Evolutionary conservation across 2,797 vertebrate species (phyloP), one percentile per base, ranked within the genome.

Genomic region (Platyrinchus mystaceus): DNA sequence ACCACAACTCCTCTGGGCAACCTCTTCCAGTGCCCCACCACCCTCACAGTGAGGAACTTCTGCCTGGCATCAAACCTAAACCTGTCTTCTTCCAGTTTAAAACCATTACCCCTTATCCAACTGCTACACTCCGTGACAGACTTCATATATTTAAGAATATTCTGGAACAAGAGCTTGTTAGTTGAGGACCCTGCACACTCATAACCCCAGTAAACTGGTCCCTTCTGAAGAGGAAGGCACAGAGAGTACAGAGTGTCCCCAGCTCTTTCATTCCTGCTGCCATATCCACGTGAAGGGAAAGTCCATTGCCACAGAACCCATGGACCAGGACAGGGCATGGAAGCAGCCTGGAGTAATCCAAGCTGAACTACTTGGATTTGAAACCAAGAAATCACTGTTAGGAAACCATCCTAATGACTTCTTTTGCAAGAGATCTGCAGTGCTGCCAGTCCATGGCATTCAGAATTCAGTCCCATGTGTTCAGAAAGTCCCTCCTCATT

Each of bases 171-270:
- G 18, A 70, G 7, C 41, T 44, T 55, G 32, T 43, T 47, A 8
- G 8, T 37, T 60, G 30, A 44, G 22, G 15, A 27, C 20, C 21
- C 23, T 41, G 37, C 3, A 3, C 12, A 4, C 1, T 11, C 10
- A 10, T 3, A 49, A 43, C 26, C 52, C 58, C 26, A 43, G 52
- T 56, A 90, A 74, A 30, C 8, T 34, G 78, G 28, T 4, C 12
- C 2, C 15, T 59, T 12, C 4, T 5, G 36, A 67, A 36, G 66
- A 73, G 41, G 0, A 0, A 50, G 26, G n/a, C 36, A 58, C 20
- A 52, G n/a, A n/a, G n/a, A n/a, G n/a, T n/a, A n/a, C n/a, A 53
- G 52, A 53, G 22, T 1, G 0, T 24, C 18, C 49, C 28, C 58
- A 79, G 49, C 26, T 36, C 24, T 46, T 10, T 58, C 56, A 2